A percentile compares a stretch with the other conserved stretches of the same genome.
Evolutionary conservation across 2,888 invertebrate species (phyloP).

Genomic region (Pristionchus japonicus): DNA sequence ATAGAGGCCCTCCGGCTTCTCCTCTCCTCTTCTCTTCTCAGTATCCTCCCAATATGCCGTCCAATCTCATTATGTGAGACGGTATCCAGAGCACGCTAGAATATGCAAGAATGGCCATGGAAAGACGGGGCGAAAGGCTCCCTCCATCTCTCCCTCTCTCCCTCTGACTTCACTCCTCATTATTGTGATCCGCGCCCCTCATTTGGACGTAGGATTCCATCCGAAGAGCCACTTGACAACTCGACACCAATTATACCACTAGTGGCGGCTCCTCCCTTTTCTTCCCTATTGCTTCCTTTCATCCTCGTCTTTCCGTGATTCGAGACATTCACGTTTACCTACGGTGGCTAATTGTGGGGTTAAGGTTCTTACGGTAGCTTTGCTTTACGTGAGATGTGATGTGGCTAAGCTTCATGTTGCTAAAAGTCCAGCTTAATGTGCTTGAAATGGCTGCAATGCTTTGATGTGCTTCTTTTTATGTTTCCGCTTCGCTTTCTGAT

Average conservation of each 20-base stretch:
- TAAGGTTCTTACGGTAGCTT: not conserved
- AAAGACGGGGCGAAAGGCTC: not conserved
- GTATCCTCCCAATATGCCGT: constrained; percentile 5
- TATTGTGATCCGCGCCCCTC: constrained; percentile 26
- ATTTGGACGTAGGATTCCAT: not conserved
- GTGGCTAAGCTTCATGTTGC: too few species aligned
- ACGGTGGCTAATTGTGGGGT: not conserved
- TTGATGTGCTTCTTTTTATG: not conserved
- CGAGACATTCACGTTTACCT: not conserved
- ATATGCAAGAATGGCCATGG: constrained; percentile 32
- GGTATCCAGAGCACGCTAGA: constrained; percentile 20
- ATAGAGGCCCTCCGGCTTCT: not conserved
- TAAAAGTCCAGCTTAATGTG: not conserved
- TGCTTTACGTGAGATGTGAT: not conserved
- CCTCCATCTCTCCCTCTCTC: not conserved
- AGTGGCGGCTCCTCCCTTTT: not conserved
- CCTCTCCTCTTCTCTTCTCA: not conserved
- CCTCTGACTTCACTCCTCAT: constrained; percentile 34
- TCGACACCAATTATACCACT: constrained; percentile 22
- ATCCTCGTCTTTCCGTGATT: not conserved
- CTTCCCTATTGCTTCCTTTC: too few species aligned
- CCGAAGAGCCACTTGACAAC: not conserved
- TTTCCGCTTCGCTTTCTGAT: not conserved
- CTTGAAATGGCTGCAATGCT: not conserved
- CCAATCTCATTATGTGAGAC: constrained; percentile 36